Base-by-base conservation (phyloP, 2,888 invertebrate genomes). In the Cheilosia impressa region DNA sequence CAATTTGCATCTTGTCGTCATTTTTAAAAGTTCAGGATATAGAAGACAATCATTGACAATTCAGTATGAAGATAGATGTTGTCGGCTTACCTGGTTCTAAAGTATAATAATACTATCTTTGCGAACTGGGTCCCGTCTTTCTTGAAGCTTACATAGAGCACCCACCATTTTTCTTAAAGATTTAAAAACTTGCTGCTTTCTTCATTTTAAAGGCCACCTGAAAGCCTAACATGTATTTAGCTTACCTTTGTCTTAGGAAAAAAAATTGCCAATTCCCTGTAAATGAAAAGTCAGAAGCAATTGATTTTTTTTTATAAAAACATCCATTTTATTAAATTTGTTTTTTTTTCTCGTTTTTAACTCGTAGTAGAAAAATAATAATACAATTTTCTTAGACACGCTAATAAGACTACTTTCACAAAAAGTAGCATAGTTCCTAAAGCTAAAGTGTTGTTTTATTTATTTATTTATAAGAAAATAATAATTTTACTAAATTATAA, bases 391-490 rank as follows among this genome's bases (percentile, higher is more conserved):
- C 73, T 84, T 79, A 68, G 6, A 62, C 4, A 58, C 69, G 58
- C 79, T 87, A 87, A 87, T 87, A 84, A 84, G 34, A 87, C 87
- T 84, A 87, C 87, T 88, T 88, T 88, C 78, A 88, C 88, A 87
- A 88, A 88, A 88, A 88, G 80, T 85, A 87, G 87, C 47, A 79
- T 53, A 73, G 22, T 34, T 78, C 68, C 58, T 73, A 80, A 68
- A 34, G 27, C 72, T 53, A 82, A 71, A 71, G 73, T 65, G 76
- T 66, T 82, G 73, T 82, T 87, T 87, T 69, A 76, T 68, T 87
- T 65, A 72, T 73, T 78, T 53, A 79, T 68, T 19, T 50, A 52
- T 52, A 52, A 52, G 72, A 58, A 71, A 66, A 87, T 73, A 80
- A 85, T 76, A 87, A 87, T 87, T 87, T 87, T 58, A 77, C 77